Percentiles rank a stretch among this genome's conserved stretches.
These are phyloP conservation scores for Leptoteleia sp. DNA, from an alignment of 1,140 invertebrate species.

Conservation along the genomic window DNA sequence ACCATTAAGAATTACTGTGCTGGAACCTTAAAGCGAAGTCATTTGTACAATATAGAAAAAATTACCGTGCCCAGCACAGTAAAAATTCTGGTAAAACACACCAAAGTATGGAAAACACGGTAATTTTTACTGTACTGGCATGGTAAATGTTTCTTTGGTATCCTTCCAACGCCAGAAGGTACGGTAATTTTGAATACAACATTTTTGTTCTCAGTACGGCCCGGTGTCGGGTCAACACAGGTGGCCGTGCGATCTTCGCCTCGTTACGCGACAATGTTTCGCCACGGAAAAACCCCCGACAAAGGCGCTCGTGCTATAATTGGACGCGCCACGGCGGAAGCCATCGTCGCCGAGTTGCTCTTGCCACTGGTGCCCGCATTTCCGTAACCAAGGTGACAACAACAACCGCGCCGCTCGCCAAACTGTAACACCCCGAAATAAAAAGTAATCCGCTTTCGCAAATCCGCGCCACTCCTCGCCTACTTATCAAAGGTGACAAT, in stretches of 20 bases:
- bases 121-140: too few species aligned
- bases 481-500: constrained; percentile 31
- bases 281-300: constrained; percentile 14
- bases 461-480: constrained; percentile 17
- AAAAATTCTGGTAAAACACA: too few species aligned
- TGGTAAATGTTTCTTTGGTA: too few species aligned
- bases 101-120: too few species aligned
- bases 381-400: constrained; percentile 11
- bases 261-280: constrained; percentile 34
- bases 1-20: too few species aligned
- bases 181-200: too few species aligned
- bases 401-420: constrained; percentile 13
- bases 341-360: constrained; percentile 4
- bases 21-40: too few species aligned
- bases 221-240: constrained; percentile 34
- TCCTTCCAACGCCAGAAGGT: too few species aligned
- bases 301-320: constrained; percentile 11
- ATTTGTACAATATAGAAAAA: too few species aligned
- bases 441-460: constrained; percentile 39
- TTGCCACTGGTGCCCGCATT: constrained; percentile 8
- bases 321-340: constrained; percentile 17
- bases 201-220: too few species aligned
- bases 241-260: constrained; percentile 36
- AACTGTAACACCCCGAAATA: constrained; percentile 25
- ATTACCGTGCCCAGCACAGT: too few species aligned